A percentile compares a stretch with the other conserved stretches of the same genome.
These are phyloP conservation scores for Drosophila punjabiensis DNA, from an alignment of 1,140 invertebrate genomes.

Conservation along the genomic window DNA sequence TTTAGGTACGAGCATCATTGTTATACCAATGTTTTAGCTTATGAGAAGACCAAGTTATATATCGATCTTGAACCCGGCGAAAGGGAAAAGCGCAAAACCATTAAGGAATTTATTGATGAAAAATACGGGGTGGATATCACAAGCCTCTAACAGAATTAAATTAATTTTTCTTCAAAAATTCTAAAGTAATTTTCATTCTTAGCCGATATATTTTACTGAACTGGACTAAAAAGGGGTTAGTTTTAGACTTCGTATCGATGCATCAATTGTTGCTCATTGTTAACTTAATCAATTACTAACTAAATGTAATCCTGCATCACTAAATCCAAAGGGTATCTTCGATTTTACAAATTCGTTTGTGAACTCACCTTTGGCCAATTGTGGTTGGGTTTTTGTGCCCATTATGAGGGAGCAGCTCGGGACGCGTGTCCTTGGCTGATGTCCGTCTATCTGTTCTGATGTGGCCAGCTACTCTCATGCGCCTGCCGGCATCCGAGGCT, in stretches of 20 bases:
- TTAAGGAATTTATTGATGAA: not conserved
- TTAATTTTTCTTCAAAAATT: too few species aligned
- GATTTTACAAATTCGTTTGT: too few species aligned
- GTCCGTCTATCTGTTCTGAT: slow-evolving; percentile 38
- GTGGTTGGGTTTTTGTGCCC: slow-evolving; percentile 80
- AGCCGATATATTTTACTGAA: not conserved
- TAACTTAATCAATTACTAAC: not conserved
- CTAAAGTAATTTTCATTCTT: not conserved
- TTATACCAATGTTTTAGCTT: slow-evolving; percentile 2
- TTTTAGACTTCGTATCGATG: not conserved
- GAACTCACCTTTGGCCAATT: slow-evolving; percentile 71
- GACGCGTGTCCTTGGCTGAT: slow-evolving; percentile 26
- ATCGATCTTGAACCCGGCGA: not conserved
- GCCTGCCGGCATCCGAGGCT: slow-evolving; percentile 38
- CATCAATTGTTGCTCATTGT: not conserved
- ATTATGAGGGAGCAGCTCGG: slow-evolving; percentile 59
- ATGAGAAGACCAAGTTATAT: not conserved
- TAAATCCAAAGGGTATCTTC: not conserved
- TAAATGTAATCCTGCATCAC: not conserved
- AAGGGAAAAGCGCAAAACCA: not conserved
- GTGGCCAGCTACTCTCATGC: slow-evolving; percentile 20
- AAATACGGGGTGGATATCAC: not conserved
- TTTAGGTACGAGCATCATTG: slow-evolving; percentile 14
- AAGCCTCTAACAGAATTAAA: not conserved
- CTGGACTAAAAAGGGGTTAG: not conserved